These are phyloP conservation scores for Pemphigus obesinymphae DNA, from an alignment of 1,140 invertebrate species.

Conservation along the genomic window DNA sequence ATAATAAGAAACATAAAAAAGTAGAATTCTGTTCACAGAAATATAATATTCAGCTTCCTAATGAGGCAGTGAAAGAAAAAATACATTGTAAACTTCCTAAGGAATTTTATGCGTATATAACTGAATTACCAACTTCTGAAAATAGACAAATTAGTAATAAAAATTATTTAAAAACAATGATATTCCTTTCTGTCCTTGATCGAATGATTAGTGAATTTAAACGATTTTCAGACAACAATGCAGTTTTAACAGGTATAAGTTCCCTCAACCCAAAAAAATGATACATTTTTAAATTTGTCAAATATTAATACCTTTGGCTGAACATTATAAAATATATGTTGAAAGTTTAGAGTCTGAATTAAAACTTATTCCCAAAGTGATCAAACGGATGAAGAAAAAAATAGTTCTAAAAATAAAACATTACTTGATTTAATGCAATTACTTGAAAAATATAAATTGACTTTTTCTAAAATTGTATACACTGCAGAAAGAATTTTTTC, in stretches of 20 bases:
- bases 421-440: background rate
- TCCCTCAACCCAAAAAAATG: background rate
- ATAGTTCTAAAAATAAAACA: slow-evolving; percentile 11
- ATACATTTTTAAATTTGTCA: background rate
- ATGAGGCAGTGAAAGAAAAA: too few relatives aligned
- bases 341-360: background rate
- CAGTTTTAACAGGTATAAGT: slow-evolving; percentile 5
- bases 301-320: background rate
- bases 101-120: background rate
- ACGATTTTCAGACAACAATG: slow-evolving; percentile 11
- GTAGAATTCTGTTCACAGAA: too few relatives aligned
- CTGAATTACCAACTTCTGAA: background rate
- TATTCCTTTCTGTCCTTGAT: background rate
- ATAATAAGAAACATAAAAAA: background rate
- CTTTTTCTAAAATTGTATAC: background rate
- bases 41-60: too few relatives aligned
- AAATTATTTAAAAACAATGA: background rate
- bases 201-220: background rate
- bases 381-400: background rate
- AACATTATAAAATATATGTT: background rate
- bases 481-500: background rate
- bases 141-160: background rate
- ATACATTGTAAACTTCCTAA: too few relatives aligned
- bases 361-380: background rate
- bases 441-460: background rate